phyloP scores from a whole-genome alignment of 2,113 vertebrate species.

The Cepphus grylle region DNA sequence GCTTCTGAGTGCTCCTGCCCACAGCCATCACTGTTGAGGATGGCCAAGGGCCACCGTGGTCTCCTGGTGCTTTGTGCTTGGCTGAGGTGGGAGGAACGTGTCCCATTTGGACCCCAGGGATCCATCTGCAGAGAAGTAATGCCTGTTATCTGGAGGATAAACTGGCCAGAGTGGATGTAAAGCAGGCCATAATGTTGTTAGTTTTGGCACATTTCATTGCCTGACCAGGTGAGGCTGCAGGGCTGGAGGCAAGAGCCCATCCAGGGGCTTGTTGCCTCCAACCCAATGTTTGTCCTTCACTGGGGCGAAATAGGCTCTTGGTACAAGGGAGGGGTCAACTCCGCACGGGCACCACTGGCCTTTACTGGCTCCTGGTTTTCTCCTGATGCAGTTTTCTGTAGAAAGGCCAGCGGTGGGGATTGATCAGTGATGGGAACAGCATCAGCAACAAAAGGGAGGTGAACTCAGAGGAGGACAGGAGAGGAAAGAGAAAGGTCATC shows the following conservation, averaged over 20 bases:
- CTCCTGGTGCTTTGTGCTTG: neutral
- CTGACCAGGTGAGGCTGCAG: neutral
- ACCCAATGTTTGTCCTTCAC: neutral
- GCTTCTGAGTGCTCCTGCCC: neutral
- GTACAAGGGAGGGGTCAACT: neutral
- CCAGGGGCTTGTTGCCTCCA: neutral
- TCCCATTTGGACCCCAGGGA: neutral
- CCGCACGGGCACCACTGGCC: neutral
- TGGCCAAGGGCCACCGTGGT: accelerated
- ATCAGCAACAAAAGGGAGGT: neutral
- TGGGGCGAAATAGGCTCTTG: neutral
- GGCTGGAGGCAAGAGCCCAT: neutral
- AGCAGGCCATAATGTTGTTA: accelerated
- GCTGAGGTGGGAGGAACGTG: neutral
- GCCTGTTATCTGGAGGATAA: neutral
- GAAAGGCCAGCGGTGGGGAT: neutral
- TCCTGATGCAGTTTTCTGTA: neutral
- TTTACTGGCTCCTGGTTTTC: neutral
- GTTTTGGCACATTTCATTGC: neutral
- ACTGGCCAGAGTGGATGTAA: neutral
- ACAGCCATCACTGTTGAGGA: accelerated
- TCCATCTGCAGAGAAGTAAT: neutral
- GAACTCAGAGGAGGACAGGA: neutral
- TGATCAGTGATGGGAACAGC: neutral
- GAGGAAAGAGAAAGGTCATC: neutral